Base-by-base conservation (phyloP, 2,113 vertebrate species). In the Bubo blakistoni region DNA sequence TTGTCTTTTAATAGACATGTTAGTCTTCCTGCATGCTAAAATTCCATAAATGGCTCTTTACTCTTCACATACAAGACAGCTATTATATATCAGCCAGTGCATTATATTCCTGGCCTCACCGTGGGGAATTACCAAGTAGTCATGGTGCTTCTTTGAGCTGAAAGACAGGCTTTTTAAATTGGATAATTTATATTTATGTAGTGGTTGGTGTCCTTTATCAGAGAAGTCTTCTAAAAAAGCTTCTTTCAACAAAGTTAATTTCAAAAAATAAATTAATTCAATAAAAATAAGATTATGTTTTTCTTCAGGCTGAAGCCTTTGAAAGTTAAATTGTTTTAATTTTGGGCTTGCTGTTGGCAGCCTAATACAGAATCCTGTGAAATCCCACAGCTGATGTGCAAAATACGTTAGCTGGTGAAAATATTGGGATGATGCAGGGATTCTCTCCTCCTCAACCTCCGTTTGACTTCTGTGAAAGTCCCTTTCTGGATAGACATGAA, bases 1-100 rank as follows among this genome's bases (percentile, higher is more conserved):
- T 95, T 98, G 96, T 96, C 93, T 97, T 97, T 97, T 97, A 98
- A 98, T 98, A 97, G 98, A 96, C 92, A 92, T 89, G 96, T 97
- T 98, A 98, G 97, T 98, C 97, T 97, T 97, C 73, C 94, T 96
- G 92, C 95, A 94, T 96, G 97, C 94, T 95, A 93, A 97, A 96
- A 97, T 94, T 88, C 96, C 96, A 89, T 83, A 97, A 97, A 94
- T 97, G 96, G 86, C 90, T 97, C 95, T 95, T 97, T 94, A 42
- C 88, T 96, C 80, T 95, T 94, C 96, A 88, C 89, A 86, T 77
- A 79, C 19, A 11, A 96, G 95, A 95, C 96, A 72, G 81, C 96
- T 96, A 92, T 98, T 97, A 95, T 93, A 88, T 88, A 97, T 93
- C 97, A 96, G 88, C 94, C 85, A 55, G 88, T 74, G 88, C 91